Conservation (phyloP, 2,113 vertebrate genomes). For the Falcunculus frontatus region DNA sequence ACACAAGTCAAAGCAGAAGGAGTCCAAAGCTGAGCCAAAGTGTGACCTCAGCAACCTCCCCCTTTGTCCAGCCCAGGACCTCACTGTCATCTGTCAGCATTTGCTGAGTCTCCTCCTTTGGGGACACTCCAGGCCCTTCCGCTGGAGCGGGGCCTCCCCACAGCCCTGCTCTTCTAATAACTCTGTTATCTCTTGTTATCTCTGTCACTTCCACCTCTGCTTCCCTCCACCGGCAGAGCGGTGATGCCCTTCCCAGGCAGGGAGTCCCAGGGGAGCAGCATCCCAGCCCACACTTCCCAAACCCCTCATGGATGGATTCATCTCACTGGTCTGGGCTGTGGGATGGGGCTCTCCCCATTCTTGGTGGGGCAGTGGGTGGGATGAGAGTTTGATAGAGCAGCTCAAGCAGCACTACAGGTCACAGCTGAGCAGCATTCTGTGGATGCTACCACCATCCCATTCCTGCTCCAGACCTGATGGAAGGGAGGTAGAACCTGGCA, state of each 20-base stretch:
- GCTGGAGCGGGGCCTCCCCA: neutral
- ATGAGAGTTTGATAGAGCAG: neutral
- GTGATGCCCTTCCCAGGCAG: neutral
- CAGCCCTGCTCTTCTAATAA: neutral
- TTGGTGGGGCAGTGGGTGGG: neutral
- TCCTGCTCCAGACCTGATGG: neutral
- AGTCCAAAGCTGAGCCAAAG: conserved; percentile 60
- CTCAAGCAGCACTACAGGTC: neutral
- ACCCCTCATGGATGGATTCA: rapidly evolving
- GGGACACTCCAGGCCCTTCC: conserved; percentile 46
- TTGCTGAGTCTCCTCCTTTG: conserved; percentile 25
- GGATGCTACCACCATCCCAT: neutral
- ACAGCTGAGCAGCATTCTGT: neutral
- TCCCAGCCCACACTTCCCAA: neutral
- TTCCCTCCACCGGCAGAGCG: neutral
- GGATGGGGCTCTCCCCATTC: neutral
- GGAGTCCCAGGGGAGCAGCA: neutral
- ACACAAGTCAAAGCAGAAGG: conserved; percentile 19
- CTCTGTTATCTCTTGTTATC: conserved; percentile 50
- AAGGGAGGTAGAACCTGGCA: neutral
- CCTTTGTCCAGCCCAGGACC: conserved; percentile 82
- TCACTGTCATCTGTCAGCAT: conserved; percentile 75
- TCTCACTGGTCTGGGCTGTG: rapidly evolving
- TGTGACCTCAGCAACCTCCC: conserved; percentile 55
- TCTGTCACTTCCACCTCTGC: neutral